Evolutionary conservation across 2,888 invertebrate genomes (phyloP), one percentile per base, ranked within the genome.

Genomic region (Lochmaea crataegi): DNA sequence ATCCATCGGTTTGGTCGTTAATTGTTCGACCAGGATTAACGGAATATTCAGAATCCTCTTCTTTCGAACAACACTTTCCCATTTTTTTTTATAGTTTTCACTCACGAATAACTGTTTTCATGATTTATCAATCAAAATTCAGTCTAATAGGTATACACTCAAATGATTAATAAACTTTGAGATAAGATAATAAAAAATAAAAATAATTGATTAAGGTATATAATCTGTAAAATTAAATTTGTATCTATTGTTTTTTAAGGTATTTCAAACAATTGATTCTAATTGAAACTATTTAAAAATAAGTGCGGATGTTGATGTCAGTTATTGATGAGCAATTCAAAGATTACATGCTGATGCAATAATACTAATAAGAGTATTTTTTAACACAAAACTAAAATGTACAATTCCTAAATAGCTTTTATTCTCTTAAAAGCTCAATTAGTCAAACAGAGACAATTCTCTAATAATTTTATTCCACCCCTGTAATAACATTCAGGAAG

Each of bases 11-110:
- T 12, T 38, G 41, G 7, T 38, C 10, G 4, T 41, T 60, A 32
- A 0, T 41, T 16, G 14, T 12, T 41, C 57, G 14, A 41, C 1
- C 5, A n/a, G 57, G n/a, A 38, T 6, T 41, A n/a, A 16, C 4
- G 10, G 22, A 53, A 14, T 5, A 51, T 9, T 69, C 68, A 9
- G 22, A 26, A 42, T 63, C 60, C 10, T 18, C 48, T 18, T 57
- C 58, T 65, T 72, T 68, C 16, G 73, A 65, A 51, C 65, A 73
- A 69, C 69, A 73, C n/a, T 53, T 42, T 7, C 73, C 69, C 68
- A 73, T 73, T 42, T 58, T 68, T 58, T 68, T 64, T 16, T 11
- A 18, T 48, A 61, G 16, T 65, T 32, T 45, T 56, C 41, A 18
- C 56, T 18, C 7, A 53, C 6, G 10, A 48, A n/a, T 7, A 16